Evolutionary conservation across 2,888 invertebrate species (phyloP), one percentile per base, ranked within the genome.

Genomic region (Drosophila greeni): DNA sequence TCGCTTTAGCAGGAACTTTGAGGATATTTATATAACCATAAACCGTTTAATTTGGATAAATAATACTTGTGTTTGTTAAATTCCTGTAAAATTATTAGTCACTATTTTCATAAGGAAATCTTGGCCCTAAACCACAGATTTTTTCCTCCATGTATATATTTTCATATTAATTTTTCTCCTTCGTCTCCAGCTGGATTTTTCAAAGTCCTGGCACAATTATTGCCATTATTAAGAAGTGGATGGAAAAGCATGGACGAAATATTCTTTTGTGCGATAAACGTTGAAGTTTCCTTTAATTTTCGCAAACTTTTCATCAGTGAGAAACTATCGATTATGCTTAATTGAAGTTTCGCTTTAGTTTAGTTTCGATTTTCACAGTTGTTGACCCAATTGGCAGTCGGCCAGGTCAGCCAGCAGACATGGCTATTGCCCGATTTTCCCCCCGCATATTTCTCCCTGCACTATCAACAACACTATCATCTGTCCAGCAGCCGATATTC

Each of bases 321-420:
- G 65, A 42, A 70, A 70, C 70, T 64, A 59, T 72, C 54, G 66
- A 66, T 70, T 48, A 52, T 58, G 53, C 64, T 56, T 55, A 58
- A 43, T 45, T 52, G 20, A 65, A 65, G 62, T 51, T 54, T 55
- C 59, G 56, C 49, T 36, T 43, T 55, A 52, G 70, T 43, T 69
- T 40, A 40, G 36, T 39, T 56, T 62, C 36, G 51, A 48, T 52
- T 59, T 52, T 36, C 16, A 26, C 54, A 29, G 51, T 34, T 49
- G 53, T 68, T 82, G 82, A 74, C 82, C 82, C 79, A 81, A 72
- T 85, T 82, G 82, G 82, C 85, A 76, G 51, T 33, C 67, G 66
- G 78, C 82, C 82, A 82, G 84, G 75, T 75, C 72, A 65, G 69
- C 64, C 71, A 70, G 64, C 70, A 72, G 68, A 67, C 61, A 56